Percentiles rank a stretch among this genome's conserved stretches.
Evolutionary conservation across 2,113 vertebrate species (phyloP).

Genomic region (Caracal caracal): DNA sequence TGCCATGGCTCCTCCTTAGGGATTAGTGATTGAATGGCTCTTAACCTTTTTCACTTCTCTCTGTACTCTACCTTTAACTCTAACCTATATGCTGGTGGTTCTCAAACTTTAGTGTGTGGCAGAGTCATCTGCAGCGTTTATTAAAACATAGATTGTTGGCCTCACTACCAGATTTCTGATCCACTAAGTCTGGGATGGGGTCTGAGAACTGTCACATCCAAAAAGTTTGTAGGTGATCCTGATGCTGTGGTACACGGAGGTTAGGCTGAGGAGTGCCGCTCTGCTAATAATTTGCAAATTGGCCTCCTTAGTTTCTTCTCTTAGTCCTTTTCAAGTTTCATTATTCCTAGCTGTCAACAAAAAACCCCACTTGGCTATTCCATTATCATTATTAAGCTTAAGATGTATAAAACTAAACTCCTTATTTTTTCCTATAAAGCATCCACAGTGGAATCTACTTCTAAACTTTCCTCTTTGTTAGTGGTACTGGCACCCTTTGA

Average conservation of each 20-base stretch:
- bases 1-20: not conserved
- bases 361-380: slow-evolving; percentile 31
- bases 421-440: not conserved
- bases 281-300: not conserved
- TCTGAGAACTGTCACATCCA: not conserved
- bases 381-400: not conserved
- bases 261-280: slow-evolving; percentile 19
- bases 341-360: not conserved
- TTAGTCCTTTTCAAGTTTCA: slow-evolving; percentile 5
- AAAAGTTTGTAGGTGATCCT: not conserved
- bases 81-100: not conserved
- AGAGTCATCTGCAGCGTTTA: not conserved
- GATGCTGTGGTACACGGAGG: not conserved
- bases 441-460: not conserved
- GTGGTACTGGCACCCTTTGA: not conserved
- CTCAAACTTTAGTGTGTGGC: slow-evolving; percentile 9
- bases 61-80: not conserved
- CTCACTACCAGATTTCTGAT: not conserved
- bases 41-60: not conserved
- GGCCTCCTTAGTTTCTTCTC: not conserved
- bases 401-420: not conserved
- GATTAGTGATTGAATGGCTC: not conserved
- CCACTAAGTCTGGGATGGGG: not conserved
- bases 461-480: slow-evolving; percentile 1
- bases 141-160: not conserved